Conservation (phyloP, 2,888 invertebrate species). For the Drosophila phalerata region DNA sequence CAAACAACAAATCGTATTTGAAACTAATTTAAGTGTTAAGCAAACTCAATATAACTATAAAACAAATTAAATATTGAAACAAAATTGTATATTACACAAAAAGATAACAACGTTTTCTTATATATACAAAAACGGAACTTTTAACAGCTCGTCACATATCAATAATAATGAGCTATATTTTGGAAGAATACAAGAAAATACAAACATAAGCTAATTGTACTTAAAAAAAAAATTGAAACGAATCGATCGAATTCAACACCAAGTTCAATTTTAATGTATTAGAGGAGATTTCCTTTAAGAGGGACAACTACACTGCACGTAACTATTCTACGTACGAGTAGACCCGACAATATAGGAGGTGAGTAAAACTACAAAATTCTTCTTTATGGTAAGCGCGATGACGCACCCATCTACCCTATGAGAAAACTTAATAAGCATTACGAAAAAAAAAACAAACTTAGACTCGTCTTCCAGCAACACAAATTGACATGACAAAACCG, state of each 20-base stretch:
- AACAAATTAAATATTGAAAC: constrained; percentile 54
- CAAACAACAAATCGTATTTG: constrained; percentile 35
- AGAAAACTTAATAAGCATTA: constrained; percentile 4
- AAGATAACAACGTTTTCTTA: constrained; percentile 56
- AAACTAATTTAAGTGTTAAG: constrained; percentile 70
- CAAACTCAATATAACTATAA: constrained; percentile 24
- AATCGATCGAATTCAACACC: constrained; percentile 66
- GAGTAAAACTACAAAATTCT: constrained; percentile 60
- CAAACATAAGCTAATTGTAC: constrained; percentile 25
- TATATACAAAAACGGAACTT: constrained; percentile 42
- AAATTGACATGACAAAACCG: constrained; percentile 65
- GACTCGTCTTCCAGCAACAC: constrained; percentile 78
- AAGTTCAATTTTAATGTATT: constrained; percentile 67
- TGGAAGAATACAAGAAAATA: constrained; percentile 35
- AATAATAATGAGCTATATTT: constrained; percentile 74
- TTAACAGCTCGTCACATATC: constrained; percentile 77
- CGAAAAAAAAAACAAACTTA: constrained; percentile 58
- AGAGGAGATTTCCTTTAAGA: constrained; percentile 48
- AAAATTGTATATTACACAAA: constrained; percentile 38
- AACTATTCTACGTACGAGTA: constrained; percentile 8
- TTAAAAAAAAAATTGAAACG: constrained; percentile 32
- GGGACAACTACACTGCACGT: constrained; percentile 2
- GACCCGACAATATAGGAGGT: constrained; percentile 51
- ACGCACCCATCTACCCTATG: constrained; percentile 17
- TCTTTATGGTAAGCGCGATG: constrained; percentile 18